Percentiles rank a stretch among this genome's conserved stretches.
phyloP scores from a whole-genome alignment of 2,888 invertebrate genomes.

The Drosophila mettleri region DNA sequence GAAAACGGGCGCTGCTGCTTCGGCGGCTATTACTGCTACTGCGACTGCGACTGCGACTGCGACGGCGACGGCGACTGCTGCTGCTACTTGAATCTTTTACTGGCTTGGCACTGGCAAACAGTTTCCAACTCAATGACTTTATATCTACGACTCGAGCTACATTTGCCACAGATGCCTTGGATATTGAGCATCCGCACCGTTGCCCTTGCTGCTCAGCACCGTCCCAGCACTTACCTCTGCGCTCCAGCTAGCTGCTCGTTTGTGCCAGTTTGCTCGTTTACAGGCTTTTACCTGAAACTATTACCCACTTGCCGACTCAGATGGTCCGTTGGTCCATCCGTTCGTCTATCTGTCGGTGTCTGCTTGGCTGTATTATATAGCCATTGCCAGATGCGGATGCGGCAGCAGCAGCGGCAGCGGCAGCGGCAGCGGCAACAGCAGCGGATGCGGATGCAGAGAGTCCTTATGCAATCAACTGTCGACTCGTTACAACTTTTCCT shows the following conservation, averaged over 20 bases:
- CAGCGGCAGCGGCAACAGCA: slow-evolving; percentile 16
- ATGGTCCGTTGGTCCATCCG: slow-evolving; percentile 33
- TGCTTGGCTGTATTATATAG: slow-evolving; percentile 52
- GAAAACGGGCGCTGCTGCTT: slow-evolving; percentile 30
- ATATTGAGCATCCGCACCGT: slow-evolving; percentile 64
- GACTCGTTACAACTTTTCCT: slow-evolving; percentile 67
- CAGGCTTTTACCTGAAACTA: slow-evolving; percentile 82
- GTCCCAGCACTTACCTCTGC: slow-evolving; percentile 21
- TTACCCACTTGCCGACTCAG: slow-evolving; percentile 72
- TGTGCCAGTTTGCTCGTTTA: slow-evolving; percentile 81
- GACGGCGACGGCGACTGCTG: slow-evolving; percentile 11
- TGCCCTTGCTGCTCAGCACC: slow-evolving; percentile 29
- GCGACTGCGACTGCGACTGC: slow-evolving; percentile 29
- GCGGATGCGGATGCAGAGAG: slow-evolving; percentile 29
- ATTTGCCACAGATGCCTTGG: slow-evolving; percentile 74
- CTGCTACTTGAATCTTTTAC: slow-evolving; percentile 57
- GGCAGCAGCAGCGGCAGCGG: slow-evolving; percentile 13
- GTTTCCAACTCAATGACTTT: slow-evolving; percentile 79
- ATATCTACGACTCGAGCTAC: slow-evolving; percentile 68
- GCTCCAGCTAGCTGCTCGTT: slow-evolving; percentile 70
- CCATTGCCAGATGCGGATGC: slow-evolving; percentile 28
- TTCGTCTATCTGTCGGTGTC: slow-evolving; percentile 31
- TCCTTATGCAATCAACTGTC: slow-evolving; percentile 76
- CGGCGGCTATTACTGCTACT: slow-evolving; percentile 8
- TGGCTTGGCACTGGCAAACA: slow-evolving; percentile 68